Percentiles rank a stretch among this genome's conserved stretches.
Evolutionary conservation across 2,888 invertebrate genomes (phyloP).

Genomic region (Pterobdella sp.): DNA sequence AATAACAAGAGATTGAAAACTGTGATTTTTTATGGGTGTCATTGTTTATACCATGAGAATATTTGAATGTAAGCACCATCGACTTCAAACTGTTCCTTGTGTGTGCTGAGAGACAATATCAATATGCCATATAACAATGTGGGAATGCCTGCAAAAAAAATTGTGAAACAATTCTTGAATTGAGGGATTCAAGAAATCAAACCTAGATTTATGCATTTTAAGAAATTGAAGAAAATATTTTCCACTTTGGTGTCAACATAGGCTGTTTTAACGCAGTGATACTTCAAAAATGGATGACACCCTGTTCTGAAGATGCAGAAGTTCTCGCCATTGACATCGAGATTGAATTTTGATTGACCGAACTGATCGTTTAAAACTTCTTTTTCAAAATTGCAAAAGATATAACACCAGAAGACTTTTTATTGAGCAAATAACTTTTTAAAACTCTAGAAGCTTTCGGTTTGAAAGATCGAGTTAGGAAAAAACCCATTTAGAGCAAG

Average conservation of each 20-base stretch:
- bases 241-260: constrained; percentile 66
- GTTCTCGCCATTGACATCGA: constrained; percentile 70
- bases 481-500: too few species aligned
- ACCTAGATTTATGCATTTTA: constrained; percentile 88
- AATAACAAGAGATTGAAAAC: too few species aligned
- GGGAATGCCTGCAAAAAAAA: constrained; percentile 20
- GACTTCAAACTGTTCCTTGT: constrained; percentile 2
- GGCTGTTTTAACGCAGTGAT: constrained; percentile 76
- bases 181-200: not conserved
- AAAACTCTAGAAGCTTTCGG: constrained; percentile 14
- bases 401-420: constrained; percentile 10
- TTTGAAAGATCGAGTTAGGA: too few species aligned
- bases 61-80: not conserved
- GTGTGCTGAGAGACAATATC: constrained; percentile 5
- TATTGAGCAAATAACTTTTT: constrained; percentile 3
- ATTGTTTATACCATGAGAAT: constrained; percentile 22
- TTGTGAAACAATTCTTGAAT: not conserved
- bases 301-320: constrained; percentile 87
- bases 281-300: constrained; percentile 91
- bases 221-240: constrained; percentile 72
- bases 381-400: constrained; percentile 50
- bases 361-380: constrained; percentile 80
- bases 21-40: too few species aligned
- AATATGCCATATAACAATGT: constrained; percentile 5
- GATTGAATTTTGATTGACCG: constrained; percentile 90